Evolutionary conservation across 1,140 invertebrate species (phyloP), one percentile per base, ranked within the genome.

Genomic region (Tetramorium simillimum): DNA sequence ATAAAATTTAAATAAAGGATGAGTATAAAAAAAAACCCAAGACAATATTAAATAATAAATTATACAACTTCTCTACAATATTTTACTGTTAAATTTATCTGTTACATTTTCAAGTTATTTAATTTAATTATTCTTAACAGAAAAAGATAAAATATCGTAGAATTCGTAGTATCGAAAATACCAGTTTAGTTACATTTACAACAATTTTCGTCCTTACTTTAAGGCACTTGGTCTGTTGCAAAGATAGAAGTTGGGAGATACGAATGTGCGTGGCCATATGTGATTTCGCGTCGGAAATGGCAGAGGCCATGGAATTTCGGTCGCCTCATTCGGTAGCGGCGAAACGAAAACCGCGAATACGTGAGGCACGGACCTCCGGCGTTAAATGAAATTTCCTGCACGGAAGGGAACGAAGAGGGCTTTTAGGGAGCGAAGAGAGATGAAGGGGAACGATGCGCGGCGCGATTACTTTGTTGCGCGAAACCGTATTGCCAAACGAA

Each of bases 391-490:
- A 69, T 69, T 60, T 81, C 77, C 75, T 37, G 60, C 14, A 3
- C 14, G 40, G 65, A 69, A 86, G 77, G n/a, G 49, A 18, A 75
- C 21, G 14, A 49, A 37, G 18, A 2, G 51, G 18, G 49, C 43
- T 69, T 69, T 69, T 69, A 69, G 40, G 21, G 14, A 46, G 21
- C 14, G 21, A 60, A 81, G 77, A 51, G 40, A 40, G 56, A 33
- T 24, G 14, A 62, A 43, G 24, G 3, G 40, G 67, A 40, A 56
- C 37, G 16, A 46, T 58, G 40, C 28, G 75, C 18, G 14, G 28
- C 24, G n/a, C 56, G 49, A 88, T 86, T 80, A 80, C 75, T 86
- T 80, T 58, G 75, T 70, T 65, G 76, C 51, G 46, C 49, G 46
- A 46, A 62, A 88, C 14, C 28, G 51, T 82, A 63, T 67, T 69